Base-by-base conservation (phyloP, 1,140 invertebrate species). In the Telenomus remus region DNA sequence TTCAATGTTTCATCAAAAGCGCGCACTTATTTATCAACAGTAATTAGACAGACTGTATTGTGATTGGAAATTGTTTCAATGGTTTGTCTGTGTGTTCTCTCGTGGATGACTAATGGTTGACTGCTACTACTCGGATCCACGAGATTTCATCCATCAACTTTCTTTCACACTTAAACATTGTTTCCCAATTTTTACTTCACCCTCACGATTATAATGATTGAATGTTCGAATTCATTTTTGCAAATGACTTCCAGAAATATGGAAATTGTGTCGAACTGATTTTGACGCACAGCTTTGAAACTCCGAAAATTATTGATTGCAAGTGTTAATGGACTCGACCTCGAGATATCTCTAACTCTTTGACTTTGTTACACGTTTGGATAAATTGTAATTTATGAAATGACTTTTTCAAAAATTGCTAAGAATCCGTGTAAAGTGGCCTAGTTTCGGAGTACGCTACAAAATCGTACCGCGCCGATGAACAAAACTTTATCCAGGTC, bases 391-490 rank as follows among this genome's bases (percentile, higher is more conserved):
- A 56, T 49, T n/a, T 56, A 14, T 1, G 13, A 56, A 47, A 19
- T 43, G 16, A 49, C 19, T 14, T 8, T 50, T 66, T 51, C 13
- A 50, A n/a, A n/a, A 51, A n/a, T 49, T 57, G 42, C 7, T 13
- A 13, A 35, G 53, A 6, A 59, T 16, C n/a, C 37, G 42, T 19
- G 37, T 13, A 50, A 57, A 68, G 48, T 53, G 55, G 11, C 48
- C 64, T 57, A 68, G 44, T 59, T 68, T 51, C 46, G 33, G 51
- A 47, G 50, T 50, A 66, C 56, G 5, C 34, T 19, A 39, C 54
- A 47, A 68, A 68, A 46, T 68, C 46, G 55, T 53, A 46, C 51
- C 46, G 1, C 54, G 2, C n/a, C 49, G 33, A 59, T 14, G 13
- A 59, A 43, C 27, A 51, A 16, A 42, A 57, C 33, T 51, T 53